phyloP scores from a whole-genome alignment of 2,113 vertebrate genomes.

The Lophotis ruficrista region DNA sequence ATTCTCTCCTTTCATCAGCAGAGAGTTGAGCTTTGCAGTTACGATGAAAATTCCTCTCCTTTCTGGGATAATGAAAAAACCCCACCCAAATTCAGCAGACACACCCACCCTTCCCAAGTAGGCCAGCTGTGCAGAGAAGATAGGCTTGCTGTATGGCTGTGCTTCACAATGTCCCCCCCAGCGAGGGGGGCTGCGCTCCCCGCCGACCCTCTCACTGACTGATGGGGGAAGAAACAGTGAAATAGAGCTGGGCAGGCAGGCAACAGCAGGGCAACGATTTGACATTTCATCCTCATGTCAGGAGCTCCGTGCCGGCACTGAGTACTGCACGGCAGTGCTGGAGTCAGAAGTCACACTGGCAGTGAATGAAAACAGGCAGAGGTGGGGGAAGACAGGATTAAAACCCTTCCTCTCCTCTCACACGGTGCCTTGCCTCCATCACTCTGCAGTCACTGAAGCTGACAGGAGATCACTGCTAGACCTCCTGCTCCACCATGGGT shows the following conservation, averaged over 20 bases:
- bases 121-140: not conserved
- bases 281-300: not conserved
- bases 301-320: accelerated
- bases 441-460: not conserved
- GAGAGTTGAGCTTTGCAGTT: not conserved
- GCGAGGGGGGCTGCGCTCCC: accelerated
- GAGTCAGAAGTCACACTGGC: not conserved
- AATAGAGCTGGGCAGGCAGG: not conserved
- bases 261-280: not conserved
- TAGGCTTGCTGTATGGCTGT: accelerated
- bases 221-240: not conserved
- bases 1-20: not conserved
- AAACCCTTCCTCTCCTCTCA: not conserved
- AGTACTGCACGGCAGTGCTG: not conserved
- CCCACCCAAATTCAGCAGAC: not conserved
- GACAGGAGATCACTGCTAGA: not conserved
- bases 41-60: not conserved
- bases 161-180: not conserved
- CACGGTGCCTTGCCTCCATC: accelerated
- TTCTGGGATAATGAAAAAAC: not conserved
- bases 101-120: not conserved
- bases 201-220: not conserved
- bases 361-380: not conserved
- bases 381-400: accelerated
- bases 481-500: accelerated